Conservation (phyloP, 2,797 vertebrate genomes). For the Oreonectes daqikongensis region DNA sequence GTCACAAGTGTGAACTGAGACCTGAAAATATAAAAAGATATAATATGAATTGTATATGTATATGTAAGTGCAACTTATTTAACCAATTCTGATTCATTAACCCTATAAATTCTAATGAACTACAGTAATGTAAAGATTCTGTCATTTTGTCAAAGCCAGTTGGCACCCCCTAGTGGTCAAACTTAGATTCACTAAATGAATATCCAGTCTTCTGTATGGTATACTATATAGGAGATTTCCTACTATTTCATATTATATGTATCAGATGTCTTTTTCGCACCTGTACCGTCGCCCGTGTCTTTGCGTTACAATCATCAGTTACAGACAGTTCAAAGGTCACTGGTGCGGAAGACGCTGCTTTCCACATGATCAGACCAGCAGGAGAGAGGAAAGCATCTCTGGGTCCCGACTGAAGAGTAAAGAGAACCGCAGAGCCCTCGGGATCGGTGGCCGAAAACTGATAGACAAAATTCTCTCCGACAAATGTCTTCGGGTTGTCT, state of each 20-base stretch:
- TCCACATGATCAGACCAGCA: conserved; percentile 86
- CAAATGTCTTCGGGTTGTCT: conserved; percentile 76
- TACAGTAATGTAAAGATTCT: neutral
- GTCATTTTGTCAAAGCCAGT: conserved; percentile 24
- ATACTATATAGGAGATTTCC: neutral
- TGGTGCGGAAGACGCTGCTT: conserved; percentile 60
- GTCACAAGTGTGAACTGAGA: conserved; percentile 81
- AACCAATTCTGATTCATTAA: neutral
- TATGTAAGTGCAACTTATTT: neutral
- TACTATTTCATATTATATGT: no score
- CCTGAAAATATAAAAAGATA: conserved; percentile 66
- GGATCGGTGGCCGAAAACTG: conserved; percentile 85
- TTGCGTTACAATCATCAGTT: conserved; percentile 81
- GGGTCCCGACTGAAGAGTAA: conserved; percentile 81
- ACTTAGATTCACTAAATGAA: neutral
- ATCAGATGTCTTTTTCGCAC: conserved; percentile 61
- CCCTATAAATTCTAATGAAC: neutral
- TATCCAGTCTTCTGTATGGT: neutral
- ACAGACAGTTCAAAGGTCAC: conserved; percentile 77
- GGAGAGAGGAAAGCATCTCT: conserved; percentile 80
- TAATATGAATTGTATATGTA: neutral
- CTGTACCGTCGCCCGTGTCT: conserved; percentile 73
- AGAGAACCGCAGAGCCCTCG: conserved; percentile 82
- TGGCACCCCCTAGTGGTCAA: conserved; percentile 65
- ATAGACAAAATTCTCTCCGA: conserved; percentile 85